Percentiles rank a stretch among this genome's conserved stretches.
These are phyloP conservation scores for Odontocerum albicorne DNA, from an alignment of 2,888 invertebrate genomes.

Conservation along the genomic window DNA sequence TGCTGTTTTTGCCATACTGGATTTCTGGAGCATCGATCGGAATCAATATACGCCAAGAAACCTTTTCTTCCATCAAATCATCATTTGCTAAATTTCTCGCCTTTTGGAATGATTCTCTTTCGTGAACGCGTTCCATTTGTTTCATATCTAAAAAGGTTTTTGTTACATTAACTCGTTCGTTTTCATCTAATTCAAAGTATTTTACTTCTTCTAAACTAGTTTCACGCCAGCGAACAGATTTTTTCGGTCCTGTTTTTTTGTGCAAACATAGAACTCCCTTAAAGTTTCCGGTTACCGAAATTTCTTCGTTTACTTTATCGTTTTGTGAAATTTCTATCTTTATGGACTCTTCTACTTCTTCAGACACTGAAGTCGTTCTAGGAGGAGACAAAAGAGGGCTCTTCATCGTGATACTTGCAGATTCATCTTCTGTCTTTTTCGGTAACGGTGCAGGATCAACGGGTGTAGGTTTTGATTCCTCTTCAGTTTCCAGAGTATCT, in stretches of 20 bases:
- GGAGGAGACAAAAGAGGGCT: constrained; percentile 24
- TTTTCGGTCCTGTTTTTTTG: constrained; percentile 77
- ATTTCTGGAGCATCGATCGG: constrained; percentile 68
- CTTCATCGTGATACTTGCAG: constrained; percentile 38
- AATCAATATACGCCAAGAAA: constrained; percentile 72
- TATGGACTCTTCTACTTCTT: constrained; percentile 42
- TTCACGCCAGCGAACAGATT: constrained; percentile 82
- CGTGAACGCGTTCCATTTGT: constrained; percentile 82
- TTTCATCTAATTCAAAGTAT: constrained; percentile 94
- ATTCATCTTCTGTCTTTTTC: constrained; percentile 44
- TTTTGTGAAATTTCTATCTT: neutral
- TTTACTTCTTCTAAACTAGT: constrained; percentile 77
- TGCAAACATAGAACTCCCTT: constrained; percentile 76
- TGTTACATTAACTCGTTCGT: constrained; percentile 93
- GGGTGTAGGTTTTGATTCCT: constrained; percentile 60
- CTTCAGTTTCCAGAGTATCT: constrained; percentile 80
- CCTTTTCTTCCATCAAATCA: constrained; percentile 81
- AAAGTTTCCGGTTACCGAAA: constrained; percentile 47
- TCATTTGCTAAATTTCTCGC: constrained; percentile 74
- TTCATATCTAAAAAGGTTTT: constrained; percentile 91
- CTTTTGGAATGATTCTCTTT: constrained; percentile 80
- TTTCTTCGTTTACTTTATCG: constrained; percentile 36
- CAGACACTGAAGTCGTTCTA: constrained; percentile 37
- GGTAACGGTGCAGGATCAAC: no score
- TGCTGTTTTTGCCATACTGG: constrained; percentile 75